These are phyloP conservation scores for Squalus acanthias DNA, from an alignment of 2,797 vertebrate genomes.

Conservation along the genomic window DNA sequence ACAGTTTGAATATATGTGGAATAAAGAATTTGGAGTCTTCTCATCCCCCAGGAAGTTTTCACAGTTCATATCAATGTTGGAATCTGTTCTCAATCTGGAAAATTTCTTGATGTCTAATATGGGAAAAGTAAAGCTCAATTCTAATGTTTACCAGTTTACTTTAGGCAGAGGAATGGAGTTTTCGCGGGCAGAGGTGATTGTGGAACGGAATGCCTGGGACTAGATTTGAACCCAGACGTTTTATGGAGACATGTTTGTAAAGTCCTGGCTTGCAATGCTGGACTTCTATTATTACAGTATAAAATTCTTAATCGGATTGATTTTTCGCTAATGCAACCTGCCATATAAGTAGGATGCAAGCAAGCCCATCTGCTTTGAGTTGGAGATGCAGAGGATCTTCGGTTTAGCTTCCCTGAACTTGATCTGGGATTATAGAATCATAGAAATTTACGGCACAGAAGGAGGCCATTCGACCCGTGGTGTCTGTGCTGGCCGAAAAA, in stretches of 20 bases:
- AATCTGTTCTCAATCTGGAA: background rate
- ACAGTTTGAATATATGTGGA: background rate
- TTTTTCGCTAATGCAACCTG: background rate
- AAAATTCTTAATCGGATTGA: background rate
- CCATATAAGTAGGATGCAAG: background rate
- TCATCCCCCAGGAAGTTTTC: background rate
- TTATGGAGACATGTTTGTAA: background rate
- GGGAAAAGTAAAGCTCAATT: background rate
- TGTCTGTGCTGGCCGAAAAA: no score
- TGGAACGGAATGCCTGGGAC: background rate
- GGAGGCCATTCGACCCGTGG: no score
- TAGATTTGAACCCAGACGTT: background rate
- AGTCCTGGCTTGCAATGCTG: background rate
- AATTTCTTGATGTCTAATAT: background rate
- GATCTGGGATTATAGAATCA: background rate
- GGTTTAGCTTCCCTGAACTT: background rate
- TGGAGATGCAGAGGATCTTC: background rate
- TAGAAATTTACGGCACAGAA: no score
- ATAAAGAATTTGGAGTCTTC: background rate
- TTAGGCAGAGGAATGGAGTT: background rate
- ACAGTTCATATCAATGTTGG: background rate
- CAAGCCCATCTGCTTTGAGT: background rate
- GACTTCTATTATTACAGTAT: background rate
- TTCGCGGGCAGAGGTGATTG: background rate
- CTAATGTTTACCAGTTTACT: background rate